These are phyloP conservation scores for Dermolepida albohirtum DNA, from an alignment of 2,888 invertebrate species.

Conservation along the genomic window DNA sequence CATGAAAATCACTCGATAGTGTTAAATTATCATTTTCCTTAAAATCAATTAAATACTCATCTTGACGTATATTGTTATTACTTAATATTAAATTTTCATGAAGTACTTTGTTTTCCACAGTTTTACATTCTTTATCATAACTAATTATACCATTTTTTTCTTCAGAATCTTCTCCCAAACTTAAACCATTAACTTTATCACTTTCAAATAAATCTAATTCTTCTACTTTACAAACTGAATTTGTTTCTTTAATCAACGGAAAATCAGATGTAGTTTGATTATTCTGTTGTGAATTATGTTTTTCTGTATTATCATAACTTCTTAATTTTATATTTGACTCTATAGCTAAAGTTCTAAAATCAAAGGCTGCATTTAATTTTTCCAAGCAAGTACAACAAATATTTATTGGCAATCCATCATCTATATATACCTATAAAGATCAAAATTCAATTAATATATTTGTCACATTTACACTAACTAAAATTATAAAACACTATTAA, in stretches of 20 bases:
- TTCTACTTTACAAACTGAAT: not conserved
- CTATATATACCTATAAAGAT: slow-evolving; percentile 1
- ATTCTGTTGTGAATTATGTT: not conserved
- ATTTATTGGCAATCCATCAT: slow-evolving; percentile 9
- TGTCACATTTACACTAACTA: not conserved
- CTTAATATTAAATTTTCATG: too few species aligned
- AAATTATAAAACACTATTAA: too few species aligned
- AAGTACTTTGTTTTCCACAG: not conserved
- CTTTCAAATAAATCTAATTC: not conserved
- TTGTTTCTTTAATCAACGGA: not conserved
- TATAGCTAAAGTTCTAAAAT: slow-evolving; percentile 5
- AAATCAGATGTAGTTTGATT: not conserved
- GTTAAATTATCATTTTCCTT: too few species aligned
- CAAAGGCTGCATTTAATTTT: not conserved
- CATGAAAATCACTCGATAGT: too few species aligned
- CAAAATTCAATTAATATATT: not conserved
- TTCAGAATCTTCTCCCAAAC: too few species aligned
- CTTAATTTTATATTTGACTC: slow-evolving; percentile 1
- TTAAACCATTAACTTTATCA: too few species aligned
- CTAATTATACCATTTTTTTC: not conserved
- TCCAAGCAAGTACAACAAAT: slow-evolving; percentile 9
- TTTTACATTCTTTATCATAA: not conserved
- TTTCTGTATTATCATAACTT: not conserved
- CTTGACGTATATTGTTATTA: too few species aligned
- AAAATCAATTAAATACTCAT: too few species aligned